A percentile compares a stretch with the other conserved stretches of the same genome.
These are phyloP conservation scores for Caenorhabditis sp. DNA, from an alignment of 2,888 invertebrate genomes.

Conservation along the genomic window DNA sequence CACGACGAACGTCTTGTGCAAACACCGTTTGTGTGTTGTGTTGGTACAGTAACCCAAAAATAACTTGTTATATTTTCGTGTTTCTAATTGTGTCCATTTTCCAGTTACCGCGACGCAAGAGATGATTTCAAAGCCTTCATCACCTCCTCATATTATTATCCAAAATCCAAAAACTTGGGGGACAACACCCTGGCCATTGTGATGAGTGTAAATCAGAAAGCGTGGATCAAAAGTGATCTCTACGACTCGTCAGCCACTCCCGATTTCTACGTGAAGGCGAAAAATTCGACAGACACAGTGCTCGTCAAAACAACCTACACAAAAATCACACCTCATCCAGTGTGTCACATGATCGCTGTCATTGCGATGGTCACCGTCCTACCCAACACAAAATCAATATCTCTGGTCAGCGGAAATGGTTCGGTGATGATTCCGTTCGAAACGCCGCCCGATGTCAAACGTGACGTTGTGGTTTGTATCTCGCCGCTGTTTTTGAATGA, in stretches of 20 bases:
- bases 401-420: conserved; percentile 24
- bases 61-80: too few relatives aligned
- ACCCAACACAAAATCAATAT: conserved; percentile 28
- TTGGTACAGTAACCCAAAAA: too few relatives aligned
- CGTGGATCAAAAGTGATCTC: conserved; percentile 6
- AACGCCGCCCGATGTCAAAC: conserved; percentile 13
- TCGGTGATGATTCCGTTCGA: conserved; percentile 34
- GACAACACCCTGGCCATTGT: conserved; percentile 34
- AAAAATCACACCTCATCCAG: conserved; percentile 41
- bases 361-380: conserved; percentile 31
- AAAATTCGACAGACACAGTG: conserved; percentile 10
- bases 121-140: conserved; percentile 22
- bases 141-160: conserved; percentile 35
- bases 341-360: conserved; percentile 37
- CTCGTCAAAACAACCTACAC: conserved; percentile 14
- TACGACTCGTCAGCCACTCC: too few relatives aligned
- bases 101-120: too few relatives aligned
- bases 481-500: conserved; percentile 50
- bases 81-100: too few relatives aligned
- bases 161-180: conserved; percentile 25
- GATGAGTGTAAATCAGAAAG: conserved; percentile 9
- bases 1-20: too few relatives aligned
- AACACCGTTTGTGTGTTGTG: too few relatives aligned
- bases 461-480: conserved; percentile 45
- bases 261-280: neutral